Conservation (phyloP, 2,888 invertebrate species). For the Dysmachus trigonus region DNA sequence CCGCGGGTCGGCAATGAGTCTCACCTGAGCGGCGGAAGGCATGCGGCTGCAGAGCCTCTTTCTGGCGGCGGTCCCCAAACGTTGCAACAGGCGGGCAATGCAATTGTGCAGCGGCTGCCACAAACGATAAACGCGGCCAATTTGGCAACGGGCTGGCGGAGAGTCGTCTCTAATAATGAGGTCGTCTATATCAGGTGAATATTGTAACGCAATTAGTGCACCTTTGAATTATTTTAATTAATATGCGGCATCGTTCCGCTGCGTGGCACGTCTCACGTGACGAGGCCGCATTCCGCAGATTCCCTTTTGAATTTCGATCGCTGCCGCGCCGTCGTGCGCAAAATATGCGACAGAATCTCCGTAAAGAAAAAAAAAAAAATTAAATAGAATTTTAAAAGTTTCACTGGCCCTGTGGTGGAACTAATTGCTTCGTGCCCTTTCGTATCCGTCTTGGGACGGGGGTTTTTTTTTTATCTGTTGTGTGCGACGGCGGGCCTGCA, state of each 20-base stretch:
- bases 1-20: conserved; percentile 58
- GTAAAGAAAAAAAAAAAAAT: background rate
- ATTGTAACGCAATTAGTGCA: conserved; percentile 51
- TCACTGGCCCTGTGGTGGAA: background rate
- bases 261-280: background rate
- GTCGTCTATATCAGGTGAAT: conserved; percentile 80
- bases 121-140: conserved; percentile 56
- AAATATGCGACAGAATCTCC: background rate
- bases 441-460: background rate
- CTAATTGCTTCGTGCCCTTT: background rate
- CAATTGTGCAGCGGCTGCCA: conserved; percentile 40
- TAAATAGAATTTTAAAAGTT: background rate
- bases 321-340: background rate
- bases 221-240: background rate
- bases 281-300: background rate
- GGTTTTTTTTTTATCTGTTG: background rate
- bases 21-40: conserved; percentile 52
- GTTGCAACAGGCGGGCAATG: conserved; percentile 46
- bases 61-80: background rate
- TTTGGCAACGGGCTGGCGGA: conserved; percentile 82
- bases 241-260: background rate
- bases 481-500: background rate
- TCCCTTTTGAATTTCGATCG: background rate
- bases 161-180: conserved; percentile 75
- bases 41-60: conserved; percentile 47